A percentile compares a stretch with the other conserved stretches of the same genome.
phyloP scores from a whole-genome alignment of 1,140 invertebrate species.

The Vollenhovia emeryi region DNA sequence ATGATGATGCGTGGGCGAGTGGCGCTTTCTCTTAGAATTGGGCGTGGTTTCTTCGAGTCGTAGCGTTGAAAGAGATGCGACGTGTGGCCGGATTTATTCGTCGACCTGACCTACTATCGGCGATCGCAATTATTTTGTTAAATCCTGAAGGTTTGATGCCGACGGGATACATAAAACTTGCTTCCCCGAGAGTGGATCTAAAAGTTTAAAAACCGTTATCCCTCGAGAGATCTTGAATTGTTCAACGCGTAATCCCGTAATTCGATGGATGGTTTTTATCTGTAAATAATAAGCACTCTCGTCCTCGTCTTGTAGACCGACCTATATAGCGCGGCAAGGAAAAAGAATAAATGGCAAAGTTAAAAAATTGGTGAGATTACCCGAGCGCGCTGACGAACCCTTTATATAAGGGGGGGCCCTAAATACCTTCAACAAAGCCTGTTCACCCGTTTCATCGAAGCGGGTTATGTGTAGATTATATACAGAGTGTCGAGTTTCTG shows the following conservation, averaged over 20 bases:
- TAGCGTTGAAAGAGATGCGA: not conserved
- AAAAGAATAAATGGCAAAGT: not conserved
- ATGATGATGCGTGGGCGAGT: constrained; percentile 50
- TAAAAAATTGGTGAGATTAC: not conserved
- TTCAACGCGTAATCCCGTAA: not conserved
- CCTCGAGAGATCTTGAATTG: not conserved
- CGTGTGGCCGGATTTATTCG: constrained; percentile 27
- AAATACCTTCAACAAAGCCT: constrained; percentile 32
- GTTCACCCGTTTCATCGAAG: constrained; percentile 33
- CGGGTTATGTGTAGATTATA: constrained; percentile 50
- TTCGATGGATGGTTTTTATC: not conserved
- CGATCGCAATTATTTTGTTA: constrained; percentile 24
- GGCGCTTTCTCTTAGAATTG: constrained; percentile 59
- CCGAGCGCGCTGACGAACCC: constrained; percentile 18
- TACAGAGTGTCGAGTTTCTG: constrained; percentile 59
- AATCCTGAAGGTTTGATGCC: constrained; percentile 9
- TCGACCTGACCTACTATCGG: not conserved
- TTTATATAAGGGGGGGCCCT: constrained; percentile 16
- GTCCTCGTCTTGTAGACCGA: not conserved
- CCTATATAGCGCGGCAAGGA: not conserved
- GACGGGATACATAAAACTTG: not conserved
- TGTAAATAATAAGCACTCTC: not conserved
- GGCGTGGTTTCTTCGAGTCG: constrained; percentile 49
- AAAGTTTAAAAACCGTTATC: constrained; percentile 3
- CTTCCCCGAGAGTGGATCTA: not conserved